A percentile compares a stretch with the other conserved stretches of the same genome.
Conservation (phyloP, 37 sponge, comb jelly and placozoan species). For the Beroe forskalii region DNA sequence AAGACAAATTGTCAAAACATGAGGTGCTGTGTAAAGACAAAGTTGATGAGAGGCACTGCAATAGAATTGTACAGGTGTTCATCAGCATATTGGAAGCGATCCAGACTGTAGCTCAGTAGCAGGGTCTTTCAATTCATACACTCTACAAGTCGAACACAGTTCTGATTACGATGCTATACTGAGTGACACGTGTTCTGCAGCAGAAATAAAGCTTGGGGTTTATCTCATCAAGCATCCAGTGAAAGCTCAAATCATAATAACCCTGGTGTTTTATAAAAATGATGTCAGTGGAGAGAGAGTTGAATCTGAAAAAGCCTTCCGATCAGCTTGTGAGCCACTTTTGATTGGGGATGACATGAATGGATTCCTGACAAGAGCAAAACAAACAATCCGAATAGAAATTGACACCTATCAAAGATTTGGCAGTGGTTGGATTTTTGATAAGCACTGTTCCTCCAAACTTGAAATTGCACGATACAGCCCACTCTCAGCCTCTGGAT, state of each 20-base stretch:
- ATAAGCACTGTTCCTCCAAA: background rate
- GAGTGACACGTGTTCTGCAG: background rate
- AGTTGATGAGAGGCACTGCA: background rate
- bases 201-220: background rate
- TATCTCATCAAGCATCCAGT: background rate
- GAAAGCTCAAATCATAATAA: background rate
- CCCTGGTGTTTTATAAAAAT: conserved; percentile 8
- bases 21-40: background rate
- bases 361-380: background rate
- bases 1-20: conserved; percentile 11
- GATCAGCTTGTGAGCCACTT: conserved; percentile 20
- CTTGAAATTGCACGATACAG: conserved; percentile 1
- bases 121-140: background rate
- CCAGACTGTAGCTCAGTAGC: conserved; percentile 1
- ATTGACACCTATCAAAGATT: conserved; percentile 11
- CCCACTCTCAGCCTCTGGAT: conserved; percentile 8
- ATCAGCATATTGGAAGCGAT: background rate
- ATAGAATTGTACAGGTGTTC: background rate
- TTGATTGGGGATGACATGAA: background rate
- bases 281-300: background rate
- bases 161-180: conserved; percentile 1
- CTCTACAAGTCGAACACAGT: background rate
- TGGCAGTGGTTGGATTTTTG: conserved; percentile 47
- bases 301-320: background rate
- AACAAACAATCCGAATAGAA: background rate